Conservation (phyloP, 1,140 invertebrate species). For the Araneus ventricosus region DNA sequence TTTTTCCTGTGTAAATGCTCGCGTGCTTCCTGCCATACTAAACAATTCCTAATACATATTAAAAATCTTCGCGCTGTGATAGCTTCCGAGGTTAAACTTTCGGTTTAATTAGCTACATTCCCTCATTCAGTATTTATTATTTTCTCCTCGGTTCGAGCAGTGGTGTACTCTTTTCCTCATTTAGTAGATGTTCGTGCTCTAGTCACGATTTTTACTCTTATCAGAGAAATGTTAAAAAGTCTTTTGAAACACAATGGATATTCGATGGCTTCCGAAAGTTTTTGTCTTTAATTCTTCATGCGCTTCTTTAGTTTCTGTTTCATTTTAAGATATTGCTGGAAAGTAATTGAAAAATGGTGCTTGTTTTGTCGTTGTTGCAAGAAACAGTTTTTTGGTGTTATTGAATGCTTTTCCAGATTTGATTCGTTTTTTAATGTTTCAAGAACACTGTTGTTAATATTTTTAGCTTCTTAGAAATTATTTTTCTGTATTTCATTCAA, state of each 20-base stretch:
- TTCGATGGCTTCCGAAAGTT: not conserved
- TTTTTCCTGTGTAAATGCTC: not conserved
- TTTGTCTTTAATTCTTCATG: not conserved
- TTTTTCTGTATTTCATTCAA: too few species aligned
- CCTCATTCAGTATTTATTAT: not conserved
- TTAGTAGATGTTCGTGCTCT: not conserved
- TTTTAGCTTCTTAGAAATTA: too few species aligned
- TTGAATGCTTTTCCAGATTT: too few species aligned
- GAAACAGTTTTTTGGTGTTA: too few species aligned
- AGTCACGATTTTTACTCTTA: not conserved
- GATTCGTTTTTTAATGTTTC: too few species aligned
- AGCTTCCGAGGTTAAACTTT: not conserved
- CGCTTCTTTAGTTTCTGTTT: too few species aligned
- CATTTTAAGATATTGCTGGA: too few species aligned
- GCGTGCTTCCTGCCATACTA: not conserved
- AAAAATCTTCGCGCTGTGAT: not conserved
- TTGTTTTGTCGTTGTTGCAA: too few species aligned
- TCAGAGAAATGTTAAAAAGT: not conserved
- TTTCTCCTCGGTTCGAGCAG: not conserved
- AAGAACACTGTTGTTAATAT: too few species aligned
- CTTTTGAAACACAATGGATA: not conserved
- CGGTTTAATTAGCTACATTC: not conserved
- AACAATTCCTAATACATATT: not conserved
- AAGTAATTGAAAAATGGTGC: too few species aligned
- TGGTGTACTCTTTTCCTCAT: not conserved